Base-by-base conservation (phyloP, 2,888 invertebrate genomes). In the Dromius quadrimaculatus region DNA sequence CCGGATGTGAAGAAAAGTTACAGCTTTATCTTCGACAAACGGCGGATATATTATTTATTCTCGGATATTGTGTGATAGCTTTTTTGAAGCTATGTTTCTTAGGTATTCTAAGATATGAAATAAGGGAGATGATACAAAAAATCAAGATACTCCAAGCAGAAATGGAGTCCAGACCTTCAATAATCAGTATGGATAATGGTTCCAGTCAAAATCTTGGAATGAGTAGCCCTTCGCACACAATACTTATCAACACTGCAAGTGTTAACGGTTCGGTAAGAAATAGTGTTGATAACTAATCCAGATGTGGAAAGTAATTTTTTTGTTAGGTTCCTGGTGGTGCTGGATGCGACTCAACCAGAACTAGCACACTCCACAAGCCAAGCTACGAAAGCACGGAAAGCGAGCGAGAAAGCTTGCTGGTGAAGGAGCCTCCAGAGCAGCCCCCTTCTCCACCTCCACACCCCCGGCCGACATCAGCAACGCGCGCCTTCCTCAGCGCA, bases 111-210 rank as follows among this genome's bases (percentile, higher is more conserved):
- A 88, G 69, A 41, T 92, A 92, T 85, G 93, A 94, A 85, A 93
- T 94, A 79, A 88, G 91, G 75, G 94, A 94, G 83, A 94, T 94
- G 94, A 93, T 94, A 79, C 93, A 94, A 82, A 94, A 94, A 85
- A 94, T 94, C 80, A 89, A 91, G 78, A 87, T 94, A 80, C 85
- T 94, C 73, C 88, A 88, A 77, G 88, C 87, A 72, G 91, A 92
- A 79, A 81, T 87, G 74, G 87, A 88, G 50, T 84, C 85, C 41
- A 84, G 85, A 1, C 85, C 85, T 77, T 74, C 77, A 70, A 76
- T 73, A 45, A 71, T 71, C n/a, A 73, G 72, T 54, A 47, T 73
- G 13, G 72, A 73, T 45, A 69, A 63, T 34, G 66, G 61, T 28
- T 73, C 72, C 6, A 73, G 75, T 72, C 76, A 74, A 68, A 76